Evolutionary conservation across 92 coral and sea anemone genomes (phyloP).

Genomic region (Plumapathes pennacea): DNA sequence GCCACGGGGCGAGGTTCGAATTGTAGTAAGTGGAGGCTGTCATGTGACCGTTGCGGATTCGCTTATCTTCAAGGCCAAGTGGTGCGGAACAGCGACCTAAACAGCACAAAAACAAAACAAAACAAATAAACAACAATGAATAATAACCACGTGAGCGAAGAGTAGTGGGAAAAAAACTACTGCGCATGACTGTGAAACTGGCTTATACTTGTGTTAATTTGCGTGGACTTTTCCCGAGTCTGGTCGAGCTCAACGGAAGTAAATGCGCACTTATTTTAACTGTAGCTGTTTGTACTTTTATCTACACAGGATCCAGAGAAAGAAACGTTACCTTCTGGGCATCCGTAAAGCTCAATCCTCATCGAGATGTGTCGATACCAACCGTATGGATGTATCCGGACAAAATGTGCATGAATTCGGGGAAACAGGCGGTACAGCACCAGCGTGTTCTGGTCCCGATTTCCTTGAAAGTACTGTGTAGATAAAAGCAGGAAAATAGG

Average conservation of each 20-base stretch:
- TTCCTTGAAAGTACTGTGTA: slow-evolving; percentile 65
- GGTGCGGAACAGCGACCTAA: slow-evolving; percentile 32
- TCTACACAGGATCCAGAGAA: too few species aligned
- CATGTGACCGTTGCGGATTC: slow-evolving; percentile 49
- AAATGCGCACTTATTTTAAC: too few species aligned
- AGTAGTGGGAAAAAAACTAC: too few species aligned
- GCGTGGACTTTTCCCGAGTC: too few species aligned
- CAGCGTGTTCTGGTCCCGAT: slow-evolving; percentile 61
- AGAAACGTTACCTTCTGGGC: slow-evolving; percentile 46
- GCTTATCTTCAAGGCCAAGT: slow-evolving; percentile 61
- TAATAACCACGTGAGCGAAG: too few species aligned
- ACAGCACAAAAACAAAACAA: too few species aligned
- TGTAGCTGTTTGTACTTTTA: too few species aligned
- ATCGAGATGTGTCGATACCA: slow-evolving; percentile 60
- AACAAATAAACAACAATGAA: too few species aligned
- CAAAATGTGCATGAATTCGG: slow-evolving; percentile 48
- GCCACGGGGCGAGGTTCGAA: slow-evolving; percentile 39
- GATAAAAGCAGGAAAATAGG: neutral
- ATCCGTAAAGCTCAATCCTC: slow-evolving; percentile 82
- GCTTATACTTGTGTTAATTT: too few species aligned
- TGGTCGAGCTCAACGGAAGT: too few species aligned
- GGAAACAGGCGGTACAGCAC: slow-evolving; percentile 66
- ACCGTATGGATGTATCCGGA: slow-evolving; percentile 70
- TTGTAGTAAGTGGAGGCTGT: slow-evolving; percentile 60
- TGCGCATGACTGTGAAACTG: too few species aligned